Evolutionary conservation across 2,113 vertebrate genomes (phyloP), one percentile per base, ranked within the genome.

Genomic region (Bombycilla garrulus): DNA sequence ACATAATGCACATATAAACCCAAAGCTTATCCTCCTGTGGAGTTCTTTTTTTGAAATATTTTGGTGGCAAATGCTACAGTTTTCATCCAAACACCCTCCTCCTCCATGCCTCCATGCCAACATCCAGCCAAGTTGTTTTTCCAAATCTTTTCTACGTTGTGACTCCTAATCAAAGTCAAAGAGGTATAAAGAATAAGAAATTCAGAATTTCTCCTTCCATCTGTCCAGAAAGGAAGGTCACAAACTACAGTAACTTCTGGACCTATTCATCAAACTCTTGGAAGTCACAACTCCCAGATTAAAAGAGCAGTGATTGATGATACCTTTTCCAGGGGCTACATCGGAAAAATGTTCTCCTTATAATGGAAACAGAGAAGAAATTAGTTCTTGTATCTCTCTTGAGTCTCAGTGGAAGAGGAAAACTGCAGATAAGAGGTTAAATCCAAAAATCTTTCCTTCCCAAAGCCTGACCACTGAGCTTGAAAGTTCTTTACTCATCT

Each of bases 221-320:
- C 86, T 93, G 82, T 88, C 93, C 90, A 96, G 90, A 81, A 90
- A 69, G n/a, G 93, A 97, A 97, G 92, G 94, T 94, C 93, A 96
- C 80, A 90, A 83, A 94, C 82, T 93, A 96, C 86, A 94, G 91
- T 89, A 94, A 93, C 94, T 95, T 96, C 91, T 95, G 89, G 91
- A 84, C 77, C 92, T 93, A 96, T 97, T 95, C 78, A 97, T 96
- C 95, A 97, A 95, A 92, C 86, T 93, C 95, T 72, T 96, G 85
- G 95, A 94, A 96, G 93, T 88, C 94, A 95, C 86, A 96, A 65
- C 95, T 96, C 93, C 92, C 80, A 95, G 86, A 93, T 96, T 96
- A 96, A 96, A 88, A 60, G 48, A 96, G 57, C 90, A 94, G 86
- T 97, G 96, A 96, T 94, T 96, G 90, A 96, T 97, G 94, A 96